Percentiles rank a stretch among this genome's conserved stretches.
phyloP scores from a whole-genome alignment of 2,888 invertebrate genomes.

The Vandiemenella viatica region DNA sequence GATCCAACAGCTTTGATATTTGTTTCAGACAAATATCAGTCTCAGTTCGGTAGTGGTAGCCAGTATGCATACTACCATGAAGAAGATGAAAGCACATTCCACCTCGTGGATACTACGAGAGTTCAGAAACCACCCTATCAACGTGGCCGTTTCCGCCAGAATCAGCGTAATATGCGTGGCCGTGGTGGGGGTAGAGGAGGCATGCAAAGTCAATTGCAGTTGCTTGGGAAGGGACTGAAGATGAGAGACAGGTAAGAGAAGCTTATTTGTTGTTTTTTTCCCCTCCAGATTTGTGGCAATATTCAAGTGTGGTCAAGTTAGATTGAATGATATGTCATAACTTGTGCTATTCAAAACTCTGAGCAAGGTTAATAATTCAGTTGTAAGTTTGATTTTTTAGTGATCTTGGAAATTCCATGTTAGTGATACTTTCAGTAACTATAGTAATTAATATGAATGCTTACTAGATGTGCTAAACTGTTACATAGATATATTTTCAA shows the following conservation, averaged over 20 bases:
- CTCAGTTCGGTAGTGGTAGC: slow-evolving; percentile 84
- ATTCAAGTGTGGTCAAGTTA: too few relatives aligned
- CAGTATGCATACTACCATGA: slow-evolving; percentile 98
- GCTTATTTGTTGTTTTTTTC: neutral
- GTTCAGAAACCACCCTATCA: slow-evolving; percentile 85
- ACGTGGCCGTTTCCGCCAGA: slow-evolving; percentile 74
- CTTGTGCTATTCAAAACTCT: too few relatives aligned
- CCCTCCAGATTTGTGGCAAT: neutral
- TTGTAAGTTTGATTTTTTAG: too few relatives aligned
- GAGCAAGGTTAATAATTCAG: too few relatives aligned
- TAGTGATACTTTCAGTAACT: too few relatives aligned
- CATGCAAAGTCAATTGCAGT: slow-evolving; percentile 61
- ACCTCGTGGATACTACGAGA: slow-evolving; percentile 87
- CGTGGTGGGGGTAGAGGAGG: slow-evolving; percentile 47
- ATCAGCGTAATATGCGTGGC: slow-evolving; percentile 55
- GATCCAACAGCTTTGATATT: too few relatives aligned
- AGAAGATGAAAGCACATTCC: slow-evolving; percentile 96
- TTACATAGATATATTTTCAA: too few relatives aligned
- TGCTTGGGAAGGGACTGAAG: slow-evolving; percentile 66
- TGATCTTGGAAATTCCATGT: too few relatives aligned
- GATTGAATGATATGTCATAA: too few relatives aligned
- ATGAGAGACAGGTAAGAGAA: slow-evolving; percentile 34
- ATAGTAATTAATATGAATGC: too few relatives aligned
- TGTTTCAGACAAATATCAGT: slow-evolving; percentile 68
- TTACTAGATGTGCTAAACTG: too few relatives aligned